Evolutionary conservation across 2,797 vertebrate genomes (phyloP), one percentile per base, ranked within the genome.

Genomic region (Notamacropus eugenii): DNA sequence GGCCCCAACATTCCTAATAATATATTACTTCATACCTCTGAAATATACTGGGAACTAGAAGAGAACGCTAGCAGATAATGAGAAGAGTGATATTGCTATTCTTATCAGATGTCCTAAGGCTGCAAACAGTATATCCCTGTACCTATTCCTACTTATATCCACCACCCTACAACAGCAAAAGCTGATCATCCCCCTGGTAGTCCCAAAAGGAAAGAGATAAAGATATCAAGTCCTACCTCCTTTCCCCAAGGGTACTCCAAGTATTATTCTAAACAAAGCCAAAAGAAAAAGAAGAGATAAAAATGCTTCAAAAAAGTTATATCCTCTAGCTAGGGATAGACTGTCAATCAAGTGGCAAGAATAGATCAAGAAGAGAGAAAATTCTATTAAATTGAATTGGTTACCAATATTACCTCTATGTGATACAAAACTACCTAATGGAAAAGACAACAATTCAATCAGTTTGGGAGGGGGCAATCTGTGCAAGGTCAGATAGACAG

Each of bases 281-380:
- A 62, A 91, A 29, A 74, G 2, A 87, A 52, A 46, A 46, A 74
- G 19, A 34, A 95, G 57, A 1, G 0, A 54, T 34, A 95, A 91
- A 31, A 16, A 58, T 55, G 22, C 19, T 93, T 93, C 54, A 55
- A 93, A 46, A 22, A 54, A 90, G 74, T 82, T 82, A 46, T 56
- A 34, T 9, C 0, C 22, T 29, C 34, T 0, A 93, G 8, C 27
- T 91, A n/a, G 19, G 22, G 24, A 34, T 90, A 93, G 24, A 28
- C 74, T 96, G 31, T 58, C 90, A 50, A 50, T 95, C 93, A 97
- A 93, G 92, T 55, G 6, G 4, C 56, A 93, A 57, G 10, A 34
- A 58, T 3, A 87, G 27, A 95, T 1, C 31, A 22, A 91, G 87
- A 94, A 34, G 22, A 31, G 62, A 92, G 34, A 92, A 93, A 97